Base-by-base conservation (phyloP, 2,113 vertebrate species). In the Polypterus bichir region DNA sequence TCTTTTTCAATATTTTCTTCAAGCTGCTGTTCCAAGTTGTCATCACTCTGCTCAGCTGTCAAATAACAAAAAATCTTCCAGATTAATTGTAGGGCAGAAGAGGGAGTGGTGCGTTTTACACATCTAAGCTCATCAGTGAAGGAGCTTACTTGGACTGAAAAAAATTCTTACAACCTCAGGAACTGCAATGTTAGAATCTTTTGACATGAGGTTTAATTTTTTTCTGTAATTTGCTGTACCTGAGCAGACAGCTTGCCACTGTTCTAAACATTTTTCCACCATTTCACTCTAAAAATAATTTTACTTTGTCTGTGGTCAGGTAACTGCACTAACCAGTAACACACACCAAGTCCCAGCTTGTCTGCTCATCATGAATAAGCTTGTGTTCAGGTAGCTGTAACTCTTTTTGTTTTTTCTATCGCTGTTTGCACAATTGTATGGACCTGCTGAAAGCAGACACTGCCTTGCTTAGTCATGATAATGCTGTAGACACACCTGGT, bases 301-400 rank as follows among this genome's bases (percentile, higher is more conserved):
- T 1, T 27, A 27, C 27, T 27, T 27, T 27, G 27, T 27, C 27
- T 27, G 27, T 27, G 27, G 27, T 27, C 27, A 27, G 27, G 27
- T 27, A 27, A 27, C 27, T 27, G 27, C 27, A 27, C 27, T 27
- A 27, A 27, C 27, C 27, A 27, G 27, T 27, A 27, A 27, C 27
- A 1, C 27, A 61, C 3, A 48, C 9, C n/a, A 64, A 69, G 56
- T 57, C 11, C 64, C 63, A 68, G 44, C 53, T 45, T 46, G 65
- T 70, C 55, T 62, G 65, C 57, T 64, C 51, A 70, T 70, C 65
- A 58, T 67, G 60, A 44, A 70, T 62, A 7, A 68, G 46, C 60
- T 49, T 59, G 54, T 70, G 65, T 56, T 62, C 47, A 47, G 60
- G 47, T n/a, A 68, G 51, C 7, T 47, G 5, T 48, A 68, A 51